Evolutionary conservation across 2,888 invertebrate species (phyloP), one percentile per base, ranked within the genome.

Genomic region (Elgonia sp.): DNA sequence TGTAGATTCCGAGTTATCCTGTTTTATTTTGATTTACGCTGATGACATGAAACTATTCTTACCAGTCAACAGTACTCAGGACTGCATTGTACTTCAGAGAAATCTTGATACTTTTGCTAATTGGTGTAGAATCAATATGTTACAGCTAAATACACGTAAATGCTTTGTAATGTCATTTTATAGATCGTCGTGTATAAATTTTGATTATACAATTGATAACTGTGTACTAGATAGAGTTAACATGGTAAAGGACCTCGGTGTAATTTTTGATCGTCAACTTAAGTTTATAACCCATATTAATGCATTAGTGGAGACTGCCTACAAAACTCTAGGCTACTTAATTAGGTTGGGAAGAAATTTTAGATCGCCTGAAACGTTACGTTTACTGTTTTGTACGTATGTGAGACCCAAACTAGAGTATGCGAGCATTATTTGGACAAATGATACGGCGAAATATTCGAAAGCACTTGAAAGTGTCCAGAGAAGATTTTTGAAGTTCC

Each of bases 81-180:
- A 42, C 42, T 42, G 42, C 10, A 7, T 42, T 7, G 42, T 42
- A 42, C 42, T 42, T 42, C 60, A 60, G 20, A 6, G 60, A 20
- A 53, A 53, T 53, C 53, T 53, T 12, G 53, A 53, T 53, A 60
- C 3, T 7, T 60, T 60, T 60, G 20, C 14, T 60, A 21, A 60
- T 8, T 60, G 60, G 60, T 60, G 60, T 21, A 21, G 8, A 8
- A 14, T 12, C 14, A 60, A 60, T 60, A 21, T 20, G 20, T 14
- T 60, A 7, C 3, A 21, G 10, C 14, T 60, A 7, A 60, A 60
- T 21, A 3, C 21, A 21, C 10, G 14, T 7, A 60, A 60, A 60
- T 60, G 60, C n/a, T 7, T 20, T 7, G 21, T 60, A 20, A 60
- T 60, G 60, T 60, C 60, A 60, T 60, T 60, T 21, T 21, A 21